Percentiles rank a stretch among this genome's conserved stretches.
phyloP scores from a whole-genome alignment of 2,888 invertebrate species.

The Tubulanus polymorphus region DNA sequence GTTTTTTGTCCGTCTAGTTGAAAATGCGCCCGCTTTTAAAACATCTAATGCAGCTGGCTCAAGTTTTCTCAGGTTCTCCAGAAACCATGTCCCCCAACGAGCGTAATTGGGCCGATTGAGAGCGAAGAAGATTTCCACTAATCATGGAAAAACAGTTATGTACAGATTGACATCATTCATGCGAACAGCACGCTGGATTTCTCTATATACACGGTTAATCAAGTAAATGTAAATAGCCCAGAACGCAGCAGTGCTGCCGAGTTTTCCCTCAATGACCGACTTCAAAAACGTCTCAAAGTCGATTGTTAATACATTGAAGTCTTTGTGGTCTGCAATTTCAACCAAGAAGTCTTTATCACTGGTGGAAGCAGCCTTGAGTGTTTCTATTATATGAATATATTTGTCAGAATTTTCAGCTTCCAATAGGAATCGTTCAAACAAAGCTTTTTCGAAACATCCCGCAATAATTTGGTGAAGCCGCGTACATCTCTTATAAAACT shows the following conservation, averaged over 20 bases:
- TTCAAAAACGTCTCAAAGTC: constrained; percentile 5
- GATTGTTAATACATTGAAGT: too few relatives aligned
- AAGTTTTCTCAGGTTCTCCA: constrained; percentile 6
- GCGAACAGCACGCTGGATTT: constrained; percentile 6
- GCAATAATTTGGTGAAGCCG: constrained; percentile 10
- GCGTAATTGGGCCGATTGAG: constrained; percentile 18
- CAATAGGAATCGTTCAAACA: constrained; percentile 5
- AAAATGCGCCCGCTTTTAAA: constrained; percentile 16
- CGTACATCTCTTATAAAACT: constrained; percentile 14
- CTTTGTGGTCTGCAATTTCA: too few relatives aligned
- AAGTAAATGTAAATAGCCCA: constrained; percentile 9
- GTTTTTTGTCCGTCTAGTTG: constrained; percentile 13
- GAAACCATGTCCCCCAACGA: constrained; percentile 16
- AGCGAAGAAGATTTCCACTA: constrained; percentile 6
- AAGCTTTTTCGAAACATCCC: constrained; percentile 1
- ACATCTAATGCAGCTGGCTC: constrained; percentile 2
- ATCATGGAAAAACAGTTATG: constrained; percentile 4
- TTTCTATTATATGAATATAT: too few relatives aligned
- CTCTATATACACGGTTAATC: constrained; percentile 6
- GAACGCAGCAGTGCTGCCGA: constrained; percentile 1
- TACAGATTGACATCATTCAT: constrained; percentile 13
- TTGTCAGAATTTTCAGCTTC: too few relatives aligned
- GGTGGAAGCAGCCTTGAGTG: too few relatives aligned
- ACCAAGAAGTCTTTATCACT: too few relatives aligned
- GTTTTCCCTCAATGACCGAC: background rate